Base-by-base conservation (phyloP, 2,888 invertebrate genomes). In the Tetanocera ferruginea region DNA sequence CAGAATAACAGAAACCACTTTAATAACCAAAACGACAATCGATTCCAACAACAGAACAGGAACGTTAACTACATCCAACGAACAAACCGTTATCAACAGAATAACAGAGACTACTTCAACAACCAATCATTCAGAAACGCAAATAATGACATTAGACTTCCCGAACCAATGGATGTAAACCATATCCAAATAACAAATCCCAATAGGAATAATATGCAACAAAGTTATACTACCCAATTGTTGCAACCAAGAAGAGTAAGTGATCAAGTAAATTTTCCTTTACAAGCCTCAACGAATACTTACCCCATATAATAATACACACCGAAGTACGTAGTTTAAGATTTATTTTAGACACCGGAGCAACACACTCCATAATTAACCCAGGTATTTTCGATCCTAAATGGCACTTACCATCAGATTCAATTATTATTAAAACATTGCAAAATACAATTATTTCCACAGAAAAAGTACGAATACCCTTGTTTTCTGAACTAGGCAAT, bases 121-220 rank as follows among this genome's bases (percentile, higher is more conserved):
- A n/a, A n/a, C n/a, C n/a, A n/a, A n/a, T n/a, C n/a, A n/a, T n/a
- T n/a, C n/a, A n/a, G n/a, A n/a, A n/a, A n/a, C n/a, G n/a, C n/a
- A n/a, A n/a, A n/a, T n/a, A n/a, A n/a, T n/a, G 43, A 23, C 9
- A 28, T 57, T 52, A 67, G 60, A 75, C 14, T 60, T 19, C 76
- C 57, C 4, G 80, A 78, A 19, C 80, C 80, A 19, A 78, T 79
- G 79, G 79, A 77, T 57, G 67, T 79, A 3, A 79, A 79, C 51
- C 52, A 60, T 17, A 1, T 60, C 4, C 66, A 76, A 70, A 23
- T 23, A 34, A 23, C 14, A 8, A 1, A 76, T 14, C 5, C 52
- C 23, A 55, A 25, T 28, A 14, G 70, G 8, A 23, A 69, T n/a
- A 62, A 43, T 49, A 43, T 28, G 9, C 43, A 8, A 5, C 31